Base-by-base conservation (phyloP, 2,797 vertebrate species). In the Enteromius thamalakanensis region DNA sequence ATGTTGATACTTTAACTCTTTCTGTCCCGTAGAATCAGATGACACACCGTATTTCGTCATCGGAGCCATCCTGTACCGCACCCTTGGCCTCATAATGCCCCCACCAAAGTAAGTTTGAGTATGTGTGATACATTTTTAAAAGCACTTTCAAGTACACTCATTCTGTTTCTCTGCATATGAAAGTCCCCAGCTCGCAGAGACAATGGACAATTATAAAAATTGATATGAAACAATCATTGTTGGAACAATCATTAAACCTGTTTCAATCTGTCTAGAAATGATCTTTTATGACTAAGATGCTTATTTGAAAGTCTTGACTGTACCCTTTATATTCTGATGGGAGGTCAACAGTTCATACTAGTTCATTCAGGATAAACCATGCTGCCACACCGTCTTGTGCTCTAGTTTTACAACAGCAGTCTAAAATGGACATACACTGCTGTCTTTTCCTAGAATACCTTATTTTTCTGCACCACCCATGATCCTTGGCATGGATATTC, bases 11-110 rank as follows among this genome's bases (percentile, higher is more conserved):
- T 40, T 40, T 58, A n/a, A 9, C 32, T 0, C 7, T 40, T 76
- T 58, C 7, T 76, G 32, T 40, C 51, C 32, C 21, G 58, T 91
- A 95, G 97, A 99, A 87, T 90, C 94, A 0, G 97, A 98, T 4
- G 97, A 99, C 53, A 95, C 97, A 0, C 90, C 97, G 62, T 97
- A 99, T 91, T 99, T 98, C 0, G 97, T 99, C 89, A 98, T 99
- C 2, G 98, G 98, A 87, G 96, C 97, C 65, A 95, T 99, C 90
- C 93, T 99, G 87, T 99, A 97, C 90, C 96, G 97, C 87, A 99
- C 98, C 0, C 91, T 99, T 76, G 96, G 96, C 40, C 89, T 96
- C 87, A 98, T 99, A 92, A 92, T 99, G 89, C 98, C 98, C 1
- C 94, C 96, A 6, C 97, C 97, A 40, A 95, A 92, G 97, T 98